Percentiles rank a stretch among this genome's conserved stretches.
Conservation (phyloP, 2,113 vertebrate genomes). For the Urocolius indicus region DNA sequence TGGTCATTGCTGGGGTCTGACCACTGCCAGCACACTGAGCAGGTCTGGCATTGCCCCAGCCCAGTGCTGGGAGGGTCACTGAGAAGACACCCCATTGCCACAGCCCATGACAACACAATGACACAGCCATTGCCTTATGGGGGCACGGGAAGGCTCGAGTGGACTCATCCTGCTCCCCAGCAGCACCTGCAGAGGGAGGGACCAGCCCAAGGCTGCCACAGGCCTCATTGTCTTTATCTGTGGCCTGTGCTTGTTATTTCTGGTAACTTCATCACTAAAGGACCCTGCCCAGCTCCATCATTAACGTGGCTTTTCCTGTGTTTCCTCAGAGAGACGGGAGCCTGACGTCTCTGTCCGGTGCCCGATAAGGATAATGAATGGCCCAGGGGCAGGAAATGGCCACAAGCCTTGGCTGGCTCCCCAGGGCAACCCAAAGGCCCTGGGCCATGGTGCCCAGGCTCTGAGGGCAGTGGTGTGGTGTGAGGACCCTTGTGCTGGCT, state of each 20-base stretch:
- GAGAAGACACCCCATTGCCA: not conserved
- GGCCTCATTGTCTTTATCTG: not conserved
- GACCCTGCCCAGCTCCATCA: conserved; percentile 35
- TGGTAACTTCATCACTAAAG: conserved; percentile 52
- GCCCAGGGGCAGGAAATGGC: not conserved
- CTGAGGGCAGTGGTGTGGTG: no score
- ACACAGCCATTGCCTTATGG: rapidly evolving
- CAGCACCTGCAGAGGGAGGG: not conserved
- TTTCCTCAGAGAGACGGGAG: conserved; percentile 41
- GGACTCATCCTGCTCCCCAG: not conserved
- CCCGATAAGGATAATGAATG: conserved; percentile 62
- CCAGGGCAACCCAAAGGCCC: rapidly evolving
- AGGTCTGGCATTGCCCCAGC: not conserved
- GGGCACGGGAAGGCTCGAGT: not conserved
- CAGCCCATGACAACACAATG: no score
- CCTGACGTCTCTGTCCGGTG: conserved; percentile 32
- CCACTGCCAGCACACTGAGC: not conserved
- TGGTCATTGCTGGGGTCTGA: not conserved
- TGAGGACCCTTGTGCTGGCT: not conserved
- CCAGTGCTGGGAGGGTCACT: not conserved
- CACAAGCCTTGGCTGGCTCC: not conserved
- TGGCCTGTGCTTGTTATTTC: not conserved
- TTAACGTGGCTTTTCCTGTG: conserved; percentile 39
- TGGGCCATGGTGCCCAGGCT: no score
- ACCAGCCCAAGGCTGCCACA: rapidly evolving